A percentile compares a stretch with the other conserved stretches of the same genome.
phyloP scores from a whole-genome alignment of 2,888 invertebrate genomes.

The Rugalucina vietnamica region DNA sequence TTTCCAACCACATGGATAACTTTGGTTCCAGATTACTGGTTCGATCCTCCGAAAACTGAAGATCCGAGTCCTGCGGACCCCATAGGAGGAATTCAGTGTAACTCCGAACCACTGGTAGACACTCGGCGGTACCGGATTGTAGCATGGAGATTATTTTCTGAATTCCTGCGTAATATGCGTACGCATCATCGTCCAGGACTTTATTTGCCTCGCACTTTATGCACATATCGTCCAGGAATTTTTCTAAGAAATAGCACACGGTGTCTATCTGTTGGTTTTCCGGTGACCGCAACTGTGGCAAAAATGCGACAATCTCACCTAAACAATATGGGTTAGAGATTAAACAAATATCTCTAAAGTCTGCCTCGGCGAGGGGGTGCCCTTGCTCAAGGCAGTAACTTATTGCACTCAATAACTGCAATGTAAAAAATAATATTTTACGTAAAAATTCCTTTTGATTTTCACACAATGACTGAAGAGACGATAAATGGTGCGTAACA shows the following conservation, averaged over 20 bases:
- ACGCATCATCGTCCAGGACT: constrained; percentile 60
- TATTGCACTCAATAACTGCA: constrained; percentile 78
- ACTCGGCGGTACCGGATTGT: constrained; percentile 70
- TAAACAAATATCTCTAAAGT: constrained; percentile 75
- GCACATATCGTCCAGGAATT: constrained; percentile 69
- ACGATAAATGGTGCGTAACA: constrained; percentile 68
- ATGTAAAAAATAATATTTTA: constrained; percentile 68
- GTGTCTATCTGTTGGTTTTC: constrained; percentile 76
- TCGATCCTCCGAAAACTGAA: constrained; percentile 57
- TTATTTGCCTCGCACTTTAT: constrained; percentile 54
- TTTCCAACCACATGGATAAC: constrained; percentile 77
- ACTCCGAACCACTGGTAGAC: constrained; percentile 74
- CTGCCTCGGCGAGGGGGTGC: constrained; percentile 74
- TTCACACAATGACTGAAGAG: constrained; percentile 66
- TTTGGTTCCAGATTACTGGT: constrained; percentile 72
- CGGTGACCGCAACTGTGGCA: constrained; percentile 75
- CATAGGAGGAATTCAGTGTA: constrained; percentile 77
- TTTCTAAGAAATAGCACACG: constrained; percentile 74
- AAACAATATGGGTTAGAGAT: constrained; percentile 71
- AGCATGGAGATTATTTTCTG: constrained; percentile 70
- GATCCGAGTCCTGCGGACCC: constrained; percentile 70
- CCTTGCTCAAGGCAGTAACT: constrained; percentile 78
- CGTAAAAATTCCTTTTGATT: constrained; percentile 70
- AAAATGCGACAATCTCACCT: constrained; percentile 71
- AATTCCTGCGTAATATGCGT: constrained; percentile 62